phyloP scores from a whole-genome alignment of 30 jellyfish, hydroid and myxozoan species.

The Hydra vulgaris region DNA sequence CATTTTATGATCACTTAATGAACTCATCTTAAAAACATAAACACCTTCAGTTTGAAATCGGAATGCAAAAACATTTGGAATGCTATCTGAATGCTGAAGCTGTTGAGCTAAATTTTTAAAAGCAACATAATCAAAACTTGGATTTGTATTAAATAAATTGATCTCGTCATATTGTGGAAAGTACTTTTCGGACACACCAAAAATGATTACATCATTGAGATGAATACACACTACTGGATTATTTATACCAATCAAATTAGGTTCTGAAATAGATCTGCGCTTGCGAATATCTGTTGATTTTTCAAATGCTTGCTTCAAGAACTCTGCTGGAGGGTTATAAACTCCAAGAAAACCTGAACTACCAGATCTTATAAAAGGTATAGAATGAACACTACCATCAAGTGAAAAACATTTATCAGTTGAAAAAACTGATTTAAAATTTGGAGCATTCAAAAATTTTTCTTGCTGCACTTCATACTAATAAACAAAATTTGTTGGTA shows the following conservation, averaged over 20 bases:
- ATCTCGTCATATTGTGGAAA: conserved; percentile 80
- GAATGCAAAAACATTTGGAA: conserved; percentile 67
- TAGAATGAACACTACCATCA: conserved; percentile 56
- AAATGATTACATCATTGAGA: conserved; percentile 55
- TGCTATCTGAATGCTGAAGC: conserved; percentile 55
- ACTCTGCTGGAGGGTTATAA: conserved; percentile 59
- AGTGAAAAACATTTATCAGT: conserved; percentile 52
- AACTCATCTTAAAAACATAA: conserved; percentile 71
- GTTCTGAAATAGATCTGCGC: conserved; percentile 61
- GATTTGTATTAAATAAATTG: conserved; percentile 80
- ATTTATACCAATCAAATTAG: conserved; percentile 54
- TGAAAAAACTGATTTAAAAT: conserved; percentile 50
- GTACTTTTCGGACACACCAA: conserved; percentile 61
- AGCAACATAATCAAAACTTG: conserved; percentile 81
- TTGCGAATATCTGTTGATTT: conserved; percentile 29
- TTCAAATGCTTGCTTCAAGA: conserved; percentile 32
- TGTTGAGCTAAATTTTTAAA: conserved; percentile 69
- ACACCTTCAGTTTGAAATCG: conserved; percentile 70
- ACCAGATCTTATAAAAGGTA: conserved; percentile 23
- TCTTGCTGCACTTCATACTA: neutral
- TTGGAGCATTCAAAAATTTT: conserved; percentile 28
- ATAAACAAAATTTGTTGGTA: neutral
- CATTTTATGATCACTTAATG: conserved; percentile 45
- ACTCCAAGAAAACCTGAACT: conserved; percentile 50
- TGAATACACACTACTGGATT: conserved; percentile 77